phyloP scores from a whole-genome alignment of 2,797 vertebrate genomes.

The Atherinosoma microstoma region DNA sequence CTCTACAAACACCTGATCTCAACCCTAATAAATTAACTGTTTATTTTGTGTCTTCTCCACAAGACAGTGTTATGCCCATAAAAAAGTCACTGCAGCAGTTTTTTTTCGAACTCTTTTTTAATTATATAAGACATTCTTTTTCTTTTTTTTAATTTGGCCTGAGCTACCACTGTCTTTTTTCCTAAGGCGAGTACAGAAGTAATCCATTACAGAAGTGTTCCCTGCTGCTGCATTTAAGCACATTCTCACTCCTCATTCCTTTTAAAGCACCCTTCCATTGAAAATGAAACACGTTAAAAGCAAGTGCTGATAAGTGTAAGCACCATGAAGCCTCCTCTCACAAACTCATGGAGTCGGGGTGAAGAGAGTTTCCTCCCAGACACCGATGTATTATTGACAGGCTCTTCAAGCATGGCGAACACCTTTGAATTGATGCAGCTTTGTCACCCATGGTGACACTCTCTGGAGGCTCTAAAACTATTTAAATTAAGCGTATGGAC shows the following conservation, averaged over 20 bases:
- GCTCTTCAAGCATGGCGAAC: constrained; percentile 39
- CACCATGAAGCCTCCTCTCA: constrained; percentile 43
- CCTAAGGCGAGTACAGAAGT: constrained; percentile 24
- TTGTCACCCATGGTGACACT: constrained; percentile 39
- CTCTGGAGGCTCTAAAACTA: constrained; percentile 46
- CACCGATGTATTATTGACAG: constrained; percentile 68
- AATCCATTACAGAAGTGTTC: constrained; percentile 42
- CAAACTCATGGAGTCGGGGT: constrained; percentile 20
- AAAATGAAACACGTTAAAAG: constrained; percentile 49
- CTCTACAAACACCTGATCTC: background rate
- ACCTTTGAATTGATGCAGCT: constrained; percentile 60
- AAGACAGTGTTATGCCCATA: background rate
- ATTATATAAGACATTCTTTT: constrained; percentile 27
- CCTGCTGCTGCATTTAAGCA: constrained; percentile 30
- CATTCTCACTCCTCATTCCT: constrained; percentile 42
- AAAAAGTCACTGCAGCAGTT: background rate
- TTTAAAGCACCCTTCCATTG: constrained; percentile 53
- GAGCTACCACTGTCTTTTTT: constrained; percentile 22
- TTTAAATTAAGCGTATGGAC: constrained; percentile 30
- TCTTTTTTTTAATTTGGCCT: constrained; percentile 26
- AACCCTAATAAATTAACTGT: background rate
- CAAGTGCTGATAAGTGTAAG: constrained; percentile 32
- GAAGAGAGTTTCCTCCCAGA: constrained; percentile 40
- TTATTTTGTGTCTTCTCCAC: background rate
- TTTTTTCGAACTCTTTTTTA: background rate